Conservation (phyloP, 2,888 invertebrate genomes). For the Penaeus monodon region DNA sequence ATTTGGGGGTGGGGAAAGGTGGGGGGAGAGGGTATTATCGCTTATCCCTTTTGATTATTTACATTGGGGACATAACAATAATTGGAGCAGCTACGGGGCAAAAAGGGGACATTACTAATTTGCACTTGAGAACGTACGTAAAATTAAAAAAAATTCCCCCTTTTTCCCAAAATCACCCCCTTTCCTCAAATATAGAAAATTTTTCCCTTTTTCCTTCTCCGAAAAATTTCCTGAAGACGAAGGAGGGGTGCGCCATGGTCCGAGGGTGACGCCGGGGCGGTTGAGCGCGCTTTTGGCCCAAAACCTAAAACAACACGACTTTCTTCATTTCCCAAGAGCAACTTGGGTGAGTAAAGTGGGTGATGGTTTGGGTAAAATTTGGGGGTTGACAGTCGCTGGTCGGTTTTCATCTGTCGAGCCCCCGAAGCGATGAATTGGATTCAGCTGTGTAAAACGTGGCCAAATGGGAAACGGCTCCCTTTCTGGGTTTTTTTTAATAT, state of each 20-base stretch:
- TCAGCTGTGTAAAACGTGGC: neutral
- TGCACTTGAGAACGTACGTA: no score
- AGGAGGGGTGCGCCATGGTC: conserved; percentile 99
- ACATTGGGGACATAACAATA: no score
- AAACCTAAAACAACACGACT: conserved; percentile 93
- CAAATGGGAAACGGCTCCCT: neutral
- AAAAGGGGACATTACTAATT: no score
- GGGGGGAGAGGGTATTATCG: no score
- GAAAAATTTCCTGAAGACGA: conserved; percentile 96
- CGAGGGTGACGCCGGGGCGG: conserved; percentile 95
- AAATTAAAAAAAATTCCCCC: neutral
- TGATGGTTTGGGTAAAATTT: no score
- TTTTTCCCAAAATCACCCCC: neutral
- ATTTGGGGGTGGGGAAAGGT: no score
- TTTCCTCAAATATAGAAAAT: neutral
- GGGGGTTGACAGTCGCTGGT: neutral
- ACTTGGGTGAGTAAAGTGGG: conserved; percentile 72
- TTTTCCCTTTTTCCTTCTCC: conserved; percentile 70
- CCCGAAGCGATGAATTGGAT: neutral
- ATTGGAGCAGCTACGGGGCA: no score
- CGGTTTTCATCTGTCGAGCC: neutral
- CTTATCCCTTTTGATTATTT: no score
- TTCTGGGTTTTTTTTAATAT: neutral
- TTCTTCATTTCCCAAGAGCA: conserved; percentile 83
- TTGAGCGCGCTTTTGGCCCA: conserved; percentile 93